Percentiles rank a stretch among this genome's conserved stretches.
Conservation (phyloP, 2,113 vertebrate species). For the rabbit (Oryctolagus cuniculus) region mOryCun1.1 NC_091441.1:104902501-104903000, state of each 20-base stretch:
- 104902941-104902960: background rate
- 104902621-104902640: background rate
- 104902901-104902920: background rate
- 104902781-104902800: background rate
- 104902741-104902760: background rate
- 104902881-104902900: background rate
- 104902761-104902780: background rate
- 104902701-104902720: no score
- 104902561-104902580: background rate
- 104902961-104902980: background rate
- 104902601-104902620: background rate
- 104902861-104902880: background rate
- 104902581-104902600: background rate
- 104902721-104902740: background rate
- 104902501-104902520: no score
- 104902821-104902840: no score
- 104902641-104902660: background rate
- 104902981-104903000: background rate
- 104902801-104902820: background rate
- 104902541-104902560: background rate
- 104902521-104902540: fast-evolving
- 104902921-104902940: background rate
- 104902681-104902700: background rate
- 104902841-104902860: background rate
- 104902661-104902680: background rate